These are phyloP conservation scores for Calcarius lapponicus DNA, from an alignment of 2,797 vertebrate genomes.

Conservation along the genomic window DNA sequence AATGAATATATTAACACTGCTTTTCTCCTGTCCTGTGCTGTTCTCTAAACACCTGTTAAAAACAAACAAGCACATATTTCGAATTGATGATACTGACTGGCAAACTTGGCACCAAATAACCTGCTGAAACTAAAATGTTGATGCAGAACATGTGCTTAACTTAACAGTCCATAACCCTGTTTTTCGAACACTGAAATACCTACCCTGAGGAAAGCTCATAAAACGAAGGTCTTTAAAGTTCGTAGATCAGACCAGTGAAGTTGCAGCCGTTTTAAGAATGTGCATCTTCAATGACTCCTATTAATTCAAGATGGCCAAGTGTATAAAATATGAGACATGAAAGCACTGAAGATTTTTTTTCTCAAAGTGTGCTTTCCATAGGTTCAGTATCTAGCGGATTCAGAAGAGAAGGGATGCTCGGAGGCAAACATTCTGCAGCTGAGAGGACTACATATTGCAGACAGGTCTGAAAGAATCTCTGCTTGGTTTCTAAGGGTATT, in stretches of 20 bases:
- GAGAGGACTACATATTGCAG: slow-evolving; percentile 1
- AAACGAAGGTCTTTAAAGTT: slow-evolving; percentile 62
- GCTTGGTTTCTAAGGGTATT: slow-evolving; percentile 36
- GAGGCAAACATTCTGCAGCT: slow-evolving; percentile 24
- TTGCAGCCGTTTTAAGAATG: not conserved
- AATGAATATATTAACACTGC: slow-evolving; percentile 49
- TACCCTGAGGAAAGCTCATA: slow-evolving; percentile 64
- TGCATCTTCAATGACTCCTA: slow-evolving; percentile 25
- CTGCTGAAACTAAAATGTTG: slow-evolving; percentile 71
- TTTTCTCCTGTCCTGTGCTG: slow-evolving; percentile 60
- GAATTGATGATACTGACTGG: slow-evolving; percentile 62
- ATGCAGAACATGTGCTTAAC: slow-evolving; percentile 65
- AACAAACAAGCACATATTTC: slow-evolving; percentile 59
- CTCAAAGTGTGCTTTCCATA: slow-evolving; percentile 21
- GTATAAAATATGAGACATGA: not conserved
- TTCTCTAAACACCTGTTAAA: slow-evolving; percentile 62
- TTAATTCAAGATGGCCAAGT: slow-evolving; percentile 47
- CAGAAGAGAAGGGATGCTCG: not conserved
- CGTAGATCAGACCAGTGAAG: slow-evolving; percentile 45
- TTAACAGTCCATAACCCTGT: slow-evolving; percentile 69
- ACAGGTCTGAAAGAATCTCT: slow-evolving; percentile 25
- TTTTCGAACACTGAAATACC: slow-evolving; percentile 67
- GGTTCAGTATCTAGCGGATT: slow-evolving; percentile 22
- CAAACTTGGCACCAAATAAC: slow-evolving; percentile 63
- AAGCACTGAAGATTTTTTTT: not conserved